Percentiles rank a stretch among this genome's conserved stretches.
These are phyloP conservation scores for Himalopsyche phryganea DNA, from an alignment of 1,140 invertebrate species.

Conservation along the genomic window DNA sequence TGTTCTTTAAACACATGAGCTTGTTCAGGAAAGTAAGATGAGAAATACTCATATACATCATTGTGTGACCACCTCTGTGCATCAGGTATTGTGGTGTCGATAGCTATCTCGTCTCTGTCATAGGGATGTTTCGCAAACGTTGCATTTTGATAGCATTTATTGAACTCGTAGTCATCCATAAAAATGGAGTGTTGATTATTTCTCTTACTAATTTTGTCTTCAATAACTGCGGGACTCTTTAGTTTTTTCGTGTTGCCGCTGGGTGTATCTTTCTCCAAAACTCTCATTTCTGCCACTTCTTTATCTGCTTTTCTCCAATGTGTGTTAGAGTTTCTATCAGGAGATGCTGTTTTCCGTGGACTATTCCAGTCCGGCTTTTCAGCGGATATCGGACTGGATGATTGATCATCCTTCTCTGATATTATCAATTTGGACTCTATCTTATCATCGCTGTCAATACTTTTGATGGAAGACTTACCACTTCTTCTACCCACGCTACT, in stretches of 20 bases:
- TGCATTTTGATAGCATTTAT: constrained; percentile 14
- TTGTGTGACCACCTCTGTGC: constrained; percentile 75
- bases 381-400: constrained; percentile 16
- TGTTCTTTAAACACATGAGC: constrained; percentile 76
- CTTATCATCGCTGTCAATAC: constrained; percentile 26
- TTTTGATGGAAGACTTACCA: constrained; percentile 26
- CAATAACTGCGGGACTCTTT: neutral
- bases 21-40: constrained; percentile 68
- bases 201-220: constrained; percentile 4
- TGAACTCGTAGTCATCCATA: constrained; percentile 21
- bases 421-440: constrained; percentile 14
- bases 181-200: constrained; percentile 21
- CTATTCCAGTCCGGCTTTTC: constrained; percentile 22
- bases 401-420: constrained; percentile 20
- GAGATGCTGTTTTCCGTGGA: constrained; percentile 19
- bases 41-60: constrained; percentile 79
- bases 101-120: constrained; percentile 39
- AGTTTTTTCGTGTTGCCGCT: neutral
- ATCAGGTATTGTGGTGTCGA: constrained; percentile 71
- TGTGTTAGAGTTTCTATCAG: constrained; percentile 1
- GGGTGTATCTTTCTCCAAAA: neutral
- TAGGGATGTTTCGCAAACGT: constrained; percentile 20
- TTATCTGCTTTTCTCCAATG: constrained; percentile 18
- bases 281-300: neutral
- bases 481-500: constrained; percentile 12